Conservation (phyloP, 2,113 vertebrate genomes). For the Nothobranchius furzeri region DNA sequence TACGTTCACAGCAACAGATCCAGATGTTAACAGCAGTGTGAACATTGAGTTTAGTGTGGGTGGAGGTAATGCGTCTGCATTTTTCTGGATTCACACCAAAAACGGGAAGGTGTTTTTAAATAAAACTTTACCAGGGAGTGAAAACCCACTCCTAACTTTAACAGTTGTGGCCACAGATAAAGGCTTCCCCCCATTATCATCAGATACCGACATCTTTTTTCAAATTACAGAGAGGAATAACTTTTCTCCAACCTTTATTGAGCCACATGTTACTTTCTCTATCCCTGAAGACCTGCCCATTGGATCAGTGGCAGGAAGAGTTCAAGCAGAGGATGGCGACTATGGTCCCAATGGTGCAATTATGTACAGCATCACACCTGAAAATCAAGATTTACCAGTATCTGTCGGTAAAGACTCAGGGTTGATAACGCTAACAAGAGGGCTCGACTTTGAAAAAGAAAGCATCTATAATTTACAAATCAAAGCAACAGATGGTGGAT, state of each 20-base stretch:
- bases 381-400: slow-evolving; percentile 60
- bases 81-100: slow-evolving; percentile 67
- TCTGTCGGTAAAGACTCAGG: slow-evolving; percentile 69
- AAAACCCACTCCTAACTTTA: slow-evolving; percentile 56
- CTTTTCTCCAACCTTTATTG: slow-evolving; percentile 69
- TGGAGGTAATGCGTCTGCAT: slow-evolving; percentile 75
- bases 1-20: slow-evolving; percentile 71
- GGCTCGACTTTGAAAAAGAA: slow-evolving; percentile 75
- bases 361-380: slow-evolving; percentile 58
- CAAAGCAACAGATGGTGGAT: slow-evolving; percentile 73
- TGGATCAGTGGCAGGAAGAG: slow-evolving; percentile 73
- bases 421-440: slow-evolving; percentile 64
- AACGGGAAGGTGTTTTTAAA: slow-evolving; percentile 68
- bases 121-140: slow-evolving; percentile 44
- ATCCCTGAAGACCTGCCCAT: slow-evolving; percentile 75
- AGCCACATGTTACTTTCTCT: slow-evolving; percentile 54
- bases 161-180: slow-evolving; percentile 68
- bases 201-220: slow-evolving; percentile 66
- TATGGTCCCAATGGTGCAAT: slow-evolving; percentile 72
- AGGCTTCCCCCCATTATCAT: slow-evolving; percentile 67
- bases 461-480: slow-evolving; percentile 58
- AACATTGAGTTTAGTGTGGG: slow-evolving; percentile 60
- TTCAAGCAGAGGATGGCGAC: slow-evolving; percentile 76
- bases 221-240: slow-evolving; percentile 71
- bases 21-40: slow-evolving; percentile 53